Conservation (phyloP, 2,888 invertebrate species). For the Tetheella fluctuosa region DNA sequence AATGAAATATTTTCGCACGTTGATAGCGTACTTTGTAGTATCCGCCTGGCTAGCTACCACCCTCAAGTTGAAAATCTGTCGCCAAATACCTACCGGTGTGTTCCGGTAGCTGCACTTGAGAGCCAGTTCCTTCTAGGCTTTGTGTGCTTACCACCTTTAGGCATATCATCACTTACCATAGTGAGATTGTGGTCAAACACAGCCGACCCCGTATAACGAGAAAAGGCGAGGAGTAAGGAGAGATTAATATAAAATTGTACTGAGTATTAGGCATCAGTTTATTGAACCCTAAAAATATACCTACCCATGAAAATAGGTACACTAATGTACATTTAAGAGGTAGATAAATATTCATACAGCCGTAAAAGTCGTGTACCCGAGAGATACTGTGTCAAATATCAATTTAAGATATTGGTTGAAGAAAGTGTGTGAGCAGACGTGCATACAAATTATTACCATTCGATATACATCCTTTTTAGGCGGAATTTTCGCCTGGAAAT, state of each 20-base stretch:
- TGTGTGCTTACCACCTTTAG: too few species aligned
- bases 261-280: not conserved
- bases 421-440: slow-evolving; percentile 33
- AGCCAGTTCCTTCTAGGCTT: too few species aligned
- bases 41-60: too few species aligned
- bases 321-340: slow-evolving; percentile 55
- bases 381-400: slow-evolving; percentile 65
- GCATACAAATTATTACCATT: slow-evolving; percentile 33
- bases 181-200: too few species aligned
- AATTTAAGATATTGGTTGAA: slow-evolving; percentile 64
- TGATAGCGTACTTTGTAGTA: too few species aligned
- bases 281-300: slow-evolving; percentile 35
- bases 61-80: too few species aligned
- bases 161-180: too few species aligned
- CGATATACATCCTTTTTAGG: slow-evolving; percentile 15
- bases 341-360: slow-evolving; percentile 42
- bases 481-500: slow-evolving; percentile 20
- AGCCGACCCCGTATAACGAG: too few species aligned
- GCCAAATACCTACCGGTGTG: too few species aligned
- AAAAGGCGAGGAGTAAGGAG: too few species aligned
- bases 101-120: too few species aligned
- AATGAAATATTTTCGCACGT: too few species aligned
- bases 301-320: slow-evolving; percentile 29
- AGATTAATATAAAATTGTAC: not conserved
- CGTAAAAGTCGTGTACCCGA: slow-evolving; percentile 59